These are phyloP conservation scores for Leptobrachium leishanense DNA, from an alignment of 2,113 vertebrate genomes.

Conservation along the genomic window DNA sequence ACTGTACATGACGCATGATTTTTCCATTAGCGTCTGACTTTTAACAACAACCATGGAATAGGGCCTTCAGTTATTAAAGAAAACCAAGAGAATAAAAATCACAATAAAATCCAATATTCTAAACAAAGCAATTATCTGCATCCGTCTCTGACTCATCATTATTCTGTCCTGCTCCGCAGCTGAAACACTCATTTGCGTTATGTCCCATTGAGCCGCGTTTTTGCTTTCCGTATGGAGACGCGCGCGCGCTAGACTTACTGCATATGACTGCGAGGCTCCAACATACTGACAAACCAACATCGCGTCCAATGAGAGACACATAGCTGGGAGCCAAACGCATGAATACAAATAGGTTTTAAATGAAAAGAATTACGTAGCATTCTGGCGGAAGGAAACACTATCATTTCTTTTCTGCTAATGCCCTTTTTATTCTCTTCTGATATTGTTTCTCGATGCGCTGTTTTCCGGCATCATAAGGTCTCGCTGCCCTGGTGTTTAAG, in stretches of 20 bases:
- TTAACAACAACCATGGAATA: no score
- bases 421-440: neutral
- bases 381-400: constrained; percentile 13
- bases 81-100: no score
- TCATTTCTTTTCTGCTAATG: constrained; percentile 7
- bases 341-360: constrained; percentile 45
- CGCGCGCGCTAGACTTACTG: constrained; percentile 2
- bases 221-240: neutral
- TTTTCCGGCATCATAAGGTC: neutral
- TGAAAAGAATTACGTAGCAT: constrained; percentile 24
- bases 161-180: constrained; percentile 17
- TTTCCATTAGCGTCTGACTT: no score
- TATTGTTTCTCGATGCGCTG: neutral
- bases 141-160: constrained; percentile 5
- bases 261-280: constrained; percentile 16
- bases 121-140: no score
- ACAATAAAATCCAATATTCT: no score
- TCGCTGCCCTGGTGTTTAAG: neutral
- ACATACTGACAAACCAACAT: constrained; percentile 24
- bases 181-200: constrained; percentile 19
- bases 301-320: constrained; percentile 30
- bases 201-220: constrained; percentile 24
- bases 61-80: no score
- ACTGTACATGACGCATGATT: no score
- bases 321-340: constrained; percentile 34